A percentile compares a stretch with the other conserved stretches of the same genome.
Conservation (phyloP, 2,797 vertebrate species). For the Xenops minutus region DNA sequence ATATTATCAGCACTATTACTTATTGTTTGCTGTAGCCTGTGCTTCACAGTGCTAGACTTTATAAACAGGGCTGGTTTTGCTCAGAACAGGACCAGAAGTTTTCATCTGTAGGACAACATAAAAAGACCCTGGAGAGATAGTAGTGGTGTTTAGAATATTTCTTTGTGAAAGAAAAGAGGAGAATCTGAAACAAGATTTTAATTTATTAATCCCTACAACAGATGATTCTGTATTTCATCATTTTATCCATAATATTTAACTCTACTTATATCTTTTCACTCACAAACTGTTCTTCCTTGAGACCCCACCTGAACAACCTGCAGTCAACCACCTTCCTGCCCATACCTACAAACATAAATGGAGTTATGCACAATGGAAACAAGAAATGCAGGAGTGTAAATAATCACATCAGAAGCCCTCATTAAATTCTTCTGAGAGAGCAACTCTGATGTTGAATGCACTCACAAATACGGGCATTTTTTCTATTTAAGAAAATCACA, state of each 20-base stretch:
- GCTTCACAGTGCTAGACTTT: background rate
- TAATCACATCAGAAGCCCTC: background rate
- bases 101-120: background rate
- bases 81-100: background rate
- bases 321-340: background rate
- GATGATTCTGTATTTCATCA: background rate
- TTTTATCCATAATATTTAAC: background rate
- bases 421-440: conserved; percentile 50
- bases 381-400: conserved; percentile 20
- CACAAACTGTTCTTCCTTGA: background rate
- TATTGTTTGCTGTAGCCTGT: background rate
- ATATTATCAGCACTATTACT: background rate
- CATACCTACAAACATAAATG: background rate
- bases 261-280: background rate
- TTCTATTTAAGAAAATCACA: conserved; percentile 9
- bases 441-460: background rate
- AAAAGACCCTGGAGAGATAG: background rate
- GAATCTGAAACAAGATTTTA: background rate
- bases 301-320: background rate
- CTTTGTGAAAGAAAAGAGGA: background rate
- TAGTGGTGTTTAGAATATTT: background rate
- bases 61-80: background rate
- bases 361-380: background rate
- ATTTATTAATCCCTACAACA: background rate
- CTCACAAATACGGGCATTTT: background rate